These are phyloP conservation scores for Euclidia mi DNA, from an alignment of 2,888 invertebrate species.

Conservation along the genomic window DNA sequence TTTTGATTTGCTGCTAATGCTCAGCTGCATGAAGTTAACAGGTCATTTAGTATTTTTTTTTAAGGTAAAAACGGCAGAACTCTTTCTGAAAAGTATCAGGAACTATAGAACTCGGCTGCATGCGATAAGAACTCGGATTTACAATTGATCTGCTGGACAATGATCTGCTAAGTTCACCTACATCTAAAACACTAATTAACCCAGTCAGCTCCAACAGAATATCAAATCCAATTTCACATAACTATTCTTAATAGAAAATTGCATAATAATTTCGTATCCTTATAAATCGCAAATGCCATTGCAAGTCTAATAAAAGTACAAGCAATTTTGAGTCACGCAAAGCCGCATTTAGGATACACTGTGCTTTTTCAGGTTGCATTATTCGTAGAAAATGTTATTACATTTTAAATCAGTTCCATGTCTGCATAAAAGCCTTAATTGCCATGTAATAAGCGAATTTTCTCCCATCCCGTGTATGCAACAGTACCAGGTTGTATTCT, in stretches of 20 bases:
- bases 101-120: too few relatives aligned
- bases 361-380: slow-evolving; percentile 68
- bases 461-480: slow-evolving; percentile 1
- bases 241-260: slow-evolving; percentile 26
- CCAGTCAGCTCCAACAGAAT: not conserved
- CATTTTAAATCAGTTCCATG: slow-evolving; percentile 45
- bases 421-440: slow-evolving; percentile 51
- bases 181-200: not conserved
- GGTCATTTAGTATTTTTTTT: too few relatives aligned
- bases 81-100: too few relatives aligned
- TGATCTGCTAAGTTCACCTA: not conserved
- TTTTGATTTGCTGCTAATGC: too few relatives aligned
- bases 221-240: slow-evolving; percentile 9
- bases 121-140: too few relatives aligned
- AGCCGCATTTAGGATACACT: slow-evolving; percentile 74
- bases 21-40: too few relatives aligned
- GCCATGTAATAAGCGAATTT: slow-evolving; percentile 32
- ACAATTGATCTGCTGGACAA: too few relatives aligned
- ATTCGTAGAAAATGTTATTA: slow-evolving; percentile 74
- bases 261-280: slow-evolving; percentile 45
- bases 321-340: slow-evolving; percentile 82
- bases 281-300: slow-evolving; percentile 62
- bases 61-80: too few relatives aligned
- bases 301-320: slow-evolving; percentile 67
- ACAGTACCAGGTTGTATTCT: not conserved